Conservation (phyloP, 2,888 invertebrate genomes). For the Gymnosoma rotundatum region DNA sequence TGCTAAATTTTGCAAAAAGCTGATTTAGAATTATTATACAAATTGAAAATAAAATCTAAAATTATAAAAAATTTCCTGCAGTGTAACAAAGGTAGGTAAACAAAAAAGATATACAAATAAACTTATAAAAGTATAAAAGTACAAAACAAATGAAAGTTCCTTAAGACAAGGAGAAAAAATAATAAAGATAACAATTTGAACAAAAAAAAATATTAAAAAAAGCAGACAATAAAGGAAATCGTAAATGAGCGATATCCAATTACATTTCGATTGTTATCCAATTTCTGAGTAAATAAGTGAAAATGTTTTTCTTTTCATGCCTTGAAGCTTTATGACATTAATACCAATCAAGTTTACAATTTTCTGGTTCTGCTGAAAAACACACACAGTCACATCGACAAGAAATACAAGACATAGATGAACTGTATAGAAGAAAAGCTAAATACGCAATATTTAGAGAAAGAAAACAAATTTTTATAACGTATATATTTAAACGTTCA, state of each 20-base stretch:
- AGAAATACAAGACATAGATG: neutral
- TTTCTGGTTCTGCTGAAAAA: neutral
- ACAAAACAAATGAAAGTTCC: slow-evolving; percentile 53
- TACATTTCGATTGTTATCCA: slow-evolving; percentile 82
- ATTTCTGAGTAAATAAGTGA: slow-evolving; percentile 80
- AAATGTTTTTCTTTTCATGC: slow-evolving; percentile 77
- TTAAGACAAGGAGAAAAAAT: slow-evolving; percentile 65
- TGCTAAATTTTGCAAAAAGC: too few species aligned
- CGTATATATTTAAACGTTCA: neutral
- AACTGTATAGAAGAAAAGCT: neutral
- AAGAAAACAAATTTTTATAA: neutral
- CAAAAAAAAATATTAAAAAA: slow-evolving; percentile 17
- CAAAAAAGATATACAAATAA: slow-evolving; percentile 11
- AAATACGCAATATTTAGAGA: too few species aligned
- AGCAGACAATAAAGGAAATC: slow-evolving; percentile 67
- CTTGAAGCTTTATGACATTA: slow-evolving; percentile 69
- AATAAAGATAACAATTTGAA: slow-evolving; percentile 47
- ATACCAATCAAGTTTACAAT: slow-evolving; percentile 53
- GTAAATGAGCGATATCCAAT: slow-evolving; percentile 81
- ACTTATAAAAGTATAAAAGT: slow-evolving; percentile 36
- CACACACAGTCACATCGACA: slow-evolving; percentile 5
- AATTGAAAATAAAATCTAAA: too few species aligned
- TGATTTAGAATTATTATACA: too few species aligned
- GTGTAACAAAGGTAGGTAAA: slow-evolving; percentile 24
- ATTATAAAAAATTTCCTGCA: neutral